A percentile compares a stretch with the other conserved stretches of the same genome.
Conservation (phyloP, 2,888 invertebrate genomes). For the Hydrotaea diabolus region DNA sequence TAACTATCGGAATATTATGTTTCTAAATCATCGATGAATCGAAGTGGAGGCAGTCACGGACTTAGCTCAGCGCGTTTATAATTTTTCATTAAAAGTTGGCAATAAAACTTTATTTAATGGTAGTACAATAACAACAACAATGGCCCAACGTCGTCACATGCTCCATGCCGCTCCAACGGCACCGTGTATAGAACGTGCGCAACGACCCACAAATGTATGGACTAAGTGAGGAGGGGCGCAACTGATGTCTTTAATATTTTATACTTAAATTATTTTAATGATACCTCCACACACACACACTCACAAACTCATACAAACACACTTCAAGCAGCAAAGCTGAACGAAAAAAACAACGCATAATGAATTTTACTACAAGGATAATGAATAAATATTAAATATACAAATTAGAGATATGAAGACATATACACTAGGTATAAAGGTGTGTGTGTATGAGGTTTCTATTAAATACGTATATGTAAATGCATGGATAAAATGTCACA, state of each 20-base stretch:
- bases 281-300: constrained; percentile 23
- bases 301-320: no score
- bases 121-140: constrained; percentile 31
- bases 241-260: constrained; percentile 57
- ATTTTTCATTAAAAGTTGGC: constrained; percentile 66
- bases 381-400: constrained; percentile 1
- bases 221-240: neutral
- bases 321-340: no score
- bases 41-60: neutral
- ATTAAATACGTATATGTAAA: no score
- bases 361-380: constrained; percentile 8
- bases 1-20: no score
- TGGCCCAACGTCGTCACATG: neutral
- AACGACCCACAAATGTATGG: constrained; percentile 16
- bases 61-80: constrained; percentile 58
- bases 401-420: neutral
- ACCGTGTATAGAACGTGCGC: constrained; percentile 11
- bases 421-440: neutral
- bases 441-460: no score
- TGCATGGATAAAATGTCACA: no score
- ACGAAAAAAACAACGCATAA: constrained; percentile 3
- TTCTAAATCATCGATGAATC: no score
- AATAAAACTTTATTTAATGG: constrained; percentile 66
- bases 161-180: neutral
- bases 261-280: constrained; percentile 62